phyloP scores from a whole-genome alignment of 2,113 vertebrate genomes.

The Planiliza haematocheilus region DNA sequence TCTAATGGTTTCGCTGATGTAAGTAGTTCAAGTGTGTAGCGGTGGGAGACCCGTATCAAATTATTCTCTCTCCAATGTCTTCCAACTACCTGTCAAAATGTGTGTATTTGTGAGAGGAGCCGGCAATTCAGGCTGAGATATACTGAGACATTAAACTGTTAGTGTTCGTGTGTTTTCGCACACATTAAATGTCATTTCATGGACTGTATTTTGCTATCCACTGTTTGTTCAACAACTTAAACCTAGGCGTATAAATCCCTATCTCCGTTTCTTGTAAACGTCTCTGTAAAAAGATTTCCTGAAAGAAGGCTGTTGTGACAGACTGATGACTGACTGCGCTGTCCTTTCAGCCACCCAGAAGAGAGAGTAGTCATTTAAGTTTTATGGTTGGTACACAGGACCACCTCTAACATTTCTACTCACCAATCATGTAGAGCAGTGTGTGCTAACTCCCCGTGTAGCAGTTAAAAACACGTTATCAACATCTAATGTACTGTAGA shows the following conservation, averaged over 20 bases:
- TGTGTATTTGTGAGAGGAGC: constrained; percentile 31
- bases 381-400: constrained; percentile 4
- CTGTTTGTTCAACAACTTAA: constrained; percentile 34
- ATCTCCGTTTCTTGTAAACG: constrained; percentile 6
- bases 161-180: constrained; percentile 29
- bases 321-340: constrained; percentile 14
- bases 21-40: constrained; percentile 45
- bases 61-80: constrained; percentile 22
- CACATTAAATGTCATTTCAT: constrained; percentile 31
- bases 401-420: constrained; percentile 8
- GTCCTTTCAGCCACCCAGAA: constrained; percentile 16
- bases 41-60: constrained; percentile 40
- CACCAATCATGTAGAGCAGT: no score
- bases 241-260: neutral
- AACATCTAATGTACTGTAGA: no score
- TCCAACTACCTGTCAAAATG: constrained; percentile 59
- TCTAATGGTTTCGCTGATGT: constrained; percentile 53
- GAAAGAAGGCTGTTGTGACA: constrained; percentile 15
- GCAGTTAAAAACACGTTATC: no score
- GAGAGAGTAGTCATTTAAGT: constrained; percentile 7
- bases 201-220: constrained; percentile 15
- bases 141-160: constrained; percentile 43
- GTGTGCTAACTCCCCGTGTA: no score
- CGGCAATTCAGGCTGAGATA: constrained; percentile 25
- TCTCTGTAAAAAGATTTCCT: constrained; percentile 10